Base-by-base conservation (phyloP, 2,113 vertebrate species). In the Ploceus nigricollis region DNA sequence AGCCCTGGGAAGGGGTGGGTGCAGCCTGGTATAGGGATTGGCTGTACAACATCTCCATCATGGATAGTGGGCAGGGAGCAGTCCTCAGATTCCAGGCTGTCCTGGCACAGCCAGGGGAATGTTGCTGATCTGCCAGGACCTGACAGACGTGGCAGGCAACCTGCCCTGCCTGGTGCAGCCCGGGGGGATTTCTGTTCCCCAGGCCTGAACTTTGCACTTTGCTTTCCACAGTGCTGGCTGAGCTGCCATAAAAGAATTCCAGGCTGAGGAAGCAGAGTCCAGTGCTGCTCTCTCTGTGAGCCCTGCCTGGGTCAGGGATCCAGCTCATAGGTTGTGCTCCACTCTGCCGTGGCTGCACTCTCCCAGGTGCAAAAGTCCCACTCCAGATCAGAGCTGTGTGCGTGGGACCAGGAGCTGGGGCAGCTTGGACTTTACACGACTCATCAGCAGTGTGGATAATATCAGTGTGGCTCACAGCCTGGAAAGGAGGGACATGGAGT, bases 61-160 rank as follows among this genome's bases (percentile, higher is more conserved):
- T 2, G 18, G n/a, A 0, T 3, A 3, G 9, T 4, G 17, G 22
- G 35, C 37, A 19, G 17, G 6, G 8, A 35, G 69, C 35, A 37
- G 25, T 16, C 40, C 68, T 44, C 20, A 3, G 23, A 13, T 7
- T 3, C 48, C 37, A 20, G 39, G 13, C 10, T 7, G 12, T 47
- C 31, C 24, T 10, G 11, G 39, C 12, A 2, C 2, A 10, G 85
- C 18, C 7, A 0, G 0, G 1, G 33, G n/a, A 11, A 3, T 0
- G 5, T 6, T 40, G 21, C 39, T 37, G 19, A 8, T 40, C 25
- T 40, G 31, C 4, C 57, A 30, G 89, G 18, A 16, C 70, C 44
- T 27, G 40, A 4, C 6, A 14, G 30, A n/a, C 0, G 1, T 23
- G 42, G 24, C 28, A 35, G 1, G 51, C 11, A 3, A 2, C 51